Base-by-base conservation (phyloP, 2,113 vertebrate species). In the Hyaena hyaena region DNA sequence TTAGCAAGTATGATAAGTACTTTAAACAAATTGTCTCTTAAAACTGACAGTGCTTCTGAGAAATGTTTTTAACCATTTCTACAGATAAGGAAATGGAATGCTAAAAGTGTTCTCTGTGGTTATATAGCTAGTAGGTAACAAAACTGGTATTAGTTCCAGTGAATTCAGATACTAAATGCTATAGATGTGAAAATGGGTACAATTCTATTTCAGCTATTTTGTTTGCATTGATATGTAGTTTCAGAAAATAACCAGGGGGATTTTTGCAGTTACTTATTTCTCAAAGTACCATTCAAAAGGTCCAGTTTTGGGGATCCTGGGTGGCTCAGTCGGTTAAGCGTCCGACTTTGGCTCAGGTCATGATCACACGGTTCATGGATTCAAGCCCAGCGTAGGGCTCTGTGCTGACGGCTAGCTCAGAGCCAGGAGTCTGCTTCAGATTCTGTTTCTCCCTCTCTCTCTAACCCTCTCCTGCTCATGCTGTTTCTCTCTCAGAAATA, bases 181-280 rank as follows among this genome's bases (percentile, higher is more conserved):
- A 10, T 12, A 33, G 28, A 76, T 3, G 1, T 85, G 43, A 93
- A 96, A 81, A 76, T 80, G 21, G 58, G 5, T 85, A 71, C 17
- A 94, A 58, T 35, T 88, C 11, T 10, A 81, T 65, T 92, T 89
- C 14, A 58, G 26, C n/a, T 7, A 50, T 66, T 89, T 92, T 35
- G 5, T 92, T 92, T 93, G 48, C 23, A 93, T 76, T 92, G n/a
- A 23, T 87, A 14, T 89, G 24, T 55, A 93, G 7, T 74, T 90
- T 10, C 4, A 93, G 21, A 83, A 81, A 65, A 73, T 50, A 73
- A 76, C 16, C 66, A 88, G 17, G 39, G 23, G 17, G 43, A 65
- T 39, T 55, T 71, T 66, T n/a, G 2, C 24, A n/a, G 33, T 39
- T 95, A 68, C 4, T 33, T 96, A 69, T 95, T 69, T 84, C 17